phyloP scores from a whole-genome alignment of 2,113 vertebrate species.

The Nesogale talazaci region DNA sequence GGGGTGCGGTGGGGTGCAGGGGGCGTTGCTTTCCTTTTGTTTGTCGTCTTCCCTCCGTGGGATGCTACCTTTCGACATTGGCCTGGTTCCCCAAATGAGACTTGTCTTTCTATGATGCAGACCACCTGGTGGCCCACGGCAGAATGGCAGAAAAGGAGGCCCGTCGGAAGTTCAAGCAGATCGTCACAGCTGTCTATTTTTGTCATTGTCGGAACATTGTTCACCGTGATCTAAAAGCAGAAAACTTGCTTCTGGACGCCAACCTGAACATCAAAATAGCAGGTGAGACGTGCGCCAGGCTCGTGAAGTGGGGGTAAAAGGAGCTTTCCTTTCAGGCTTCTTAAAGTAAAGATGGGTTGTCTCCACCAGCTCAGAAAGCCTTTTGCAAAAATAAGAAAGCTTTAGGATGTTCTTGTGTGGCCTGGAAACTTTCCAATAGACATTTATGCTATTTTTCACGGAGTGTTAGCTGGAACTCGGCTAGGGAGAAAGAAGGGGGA shows the following conservation, averaged over 20 bases:
- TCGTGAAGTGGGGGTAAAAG: slow-evolving; percentile 15
- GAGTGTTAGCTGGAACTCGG: not conserved
- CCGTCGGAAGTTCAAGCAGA: slow-evolving; percentile 98
- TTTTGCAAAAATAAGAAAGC: slow-evolving; percentile 69
- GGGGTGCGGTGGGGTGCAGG: too few species aligned
- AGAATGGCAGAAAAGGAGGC: slow-evolving; percentile 99
- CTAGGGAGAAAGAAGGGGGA: slow-evolving; percentile 43
- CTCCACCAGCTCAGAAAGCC: slow-evolving; percentile 73
- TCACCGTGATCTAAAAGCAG: slow-evolving; percentile 98
- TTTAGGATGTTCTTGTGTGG: slow-evolving; percentile 61
- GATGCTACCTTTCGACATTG: not conserved
- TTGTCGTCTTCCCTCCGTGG: not conserved
- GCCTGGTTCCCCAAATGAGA: not conserved
- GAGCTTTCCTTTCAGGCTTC: slow-evolving; percentile 57
- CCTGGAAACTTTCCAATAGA: slow-evolving; percentile 29
- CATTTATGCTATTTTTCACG: slow-evolving; percentile 47
- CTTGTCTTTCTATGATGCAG: slow-evolving; percentile 79
- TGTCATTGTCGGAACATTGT: slow-evolving; percentile 98
- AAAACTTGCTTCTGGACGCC: slow-evolving; percentile 97
- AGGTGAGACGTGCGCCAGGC: slow-evolving; percentile 83
- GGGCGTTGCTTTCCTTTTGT: not conserved
- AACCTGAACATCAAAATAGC: slow-evolving; percentile 97
- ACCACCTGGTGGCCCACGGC: slow-evolving; percentile 98
- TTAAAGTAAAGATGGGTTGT: slow-evolving; percentile 64
- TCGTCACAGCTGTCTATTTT: slow-evolving; percentile 97